Base-by-base conservation (phyloP, 2,888 invertebrate genomes). In the Rambutsinella grinnellia region DNA sequence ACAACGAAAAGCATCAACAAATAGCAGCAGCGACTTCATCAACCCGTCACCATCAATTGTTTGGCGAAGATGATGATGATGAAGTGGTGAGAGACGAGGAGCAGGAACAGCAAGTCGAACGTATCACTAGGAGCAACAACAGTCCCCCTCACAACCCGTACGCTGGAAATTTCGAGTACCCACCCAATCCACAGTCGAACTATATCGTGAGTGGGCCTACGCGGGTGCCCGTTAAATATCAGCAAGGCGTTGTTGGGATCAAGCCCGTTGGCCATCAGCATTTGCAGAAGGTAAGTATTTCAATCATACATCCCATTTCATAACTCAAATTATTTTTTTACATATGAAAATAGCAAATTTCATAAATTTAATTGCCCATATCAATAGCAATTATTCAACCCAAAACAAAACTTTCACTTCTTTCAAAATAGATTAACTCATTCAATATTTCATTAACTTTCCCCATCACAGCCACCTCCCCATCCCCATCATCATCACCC, bases 111-210 rank as follows among this genome's bases (percentile, higher is more conserved):
- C 21, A 63, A 26, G 27, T 54, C 65, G 3, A 27, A 67, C 49
- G n/a, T 17, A n/a, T n/a, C n/a, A n/a, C 2, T 13, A 21, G 3
- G 47, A 19, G 15, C 17, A 17, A n/a, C 10, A n/a, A 2, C 58
- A 58, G 17, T 23, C 10, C 19, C 56, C 23, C 5, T n/a, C n/a
- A n/a, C n/a, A n/a, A n/a, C n/a, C n/a, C n/a, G n/a, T n/a, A n/a
- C n/a, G n/a, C n/a, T n/a, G n/a, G n/a, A n/a, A n/a, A n/a, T n/a
- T 68, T 68, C 21, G 27, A 68, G 28, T 68, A 68, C 49, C 68
- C 68, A 47, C 68, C 68, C 5, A n/a, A n/a, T n/a, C 57, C 67
- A 3, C 68, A 57, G 27, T 23, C 26, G 2, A 68, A 68, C 51
- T 68, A 58, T 23, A 51, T 68, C 24, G 27, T 51, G 13, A 57